Evolutionary conservation across 2,888 invertebrate species (phyloP), one percentile per base, ranked within the genome.

Genomic region (Drosophila antonietae): DNA sequence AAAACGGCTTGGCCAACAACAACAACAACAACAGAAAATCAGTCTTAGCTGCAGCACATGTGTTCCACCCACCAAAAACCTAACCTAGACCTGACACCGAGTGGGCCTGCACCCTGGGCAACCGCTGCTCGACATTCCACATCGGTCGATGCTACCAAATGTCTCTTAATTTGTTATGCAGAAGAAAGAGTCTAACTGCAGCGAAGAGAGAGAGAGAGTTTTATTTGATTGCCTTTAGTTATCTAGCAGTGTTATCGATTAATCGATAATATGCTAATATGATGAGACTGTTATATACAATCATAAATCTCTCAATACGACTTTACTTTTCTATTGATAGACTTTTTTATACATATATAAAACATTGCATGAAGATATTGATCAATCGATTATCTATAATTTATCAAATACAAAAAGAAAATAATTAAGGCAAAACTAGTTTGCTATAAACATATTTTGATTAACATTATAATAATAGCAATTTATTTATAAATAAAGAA

Each of bases 21-120:
- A 31, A 14, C 46, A n/a, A n/a, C n/a, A 46, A 14, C 15, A 15
- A 20, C 35, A 58, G 28, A 68, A 68, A 75, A 73, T 28, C 28
- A 28, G 66, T 64, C 47, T 51, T 62, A 18, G 65, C 35, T 57
- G 49, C 47, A 51, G 43, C 68, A 78, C 78, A 81, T 68, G 81
- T 74, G 63, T 33, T 15, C 20, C 33, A n/a, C 20, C 51, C 6
- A 20, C 51, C 6, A 20, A 1, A 61, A 66, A 63, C 33, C 57
- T 44, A 59, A 15, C 23, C 35, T 37, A 39, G 33, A 52, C 58
- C 62, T 44, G n/a, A 5, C 15, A 49, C 28, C 28, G 28, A 28
- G 28, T 28, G 46, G 31, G 23, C 44, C 41, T 46, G 28, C 62
- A 60, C 62, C 79, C 59, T 31, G 15, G 18, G 59, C 63, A 62